Percentiles rank a stretch among this genome's conserved stretches.
phyloP scores from a whole-genome alignment of 2,797 vertebrate species.

The Lacerta agilis region DNA sequence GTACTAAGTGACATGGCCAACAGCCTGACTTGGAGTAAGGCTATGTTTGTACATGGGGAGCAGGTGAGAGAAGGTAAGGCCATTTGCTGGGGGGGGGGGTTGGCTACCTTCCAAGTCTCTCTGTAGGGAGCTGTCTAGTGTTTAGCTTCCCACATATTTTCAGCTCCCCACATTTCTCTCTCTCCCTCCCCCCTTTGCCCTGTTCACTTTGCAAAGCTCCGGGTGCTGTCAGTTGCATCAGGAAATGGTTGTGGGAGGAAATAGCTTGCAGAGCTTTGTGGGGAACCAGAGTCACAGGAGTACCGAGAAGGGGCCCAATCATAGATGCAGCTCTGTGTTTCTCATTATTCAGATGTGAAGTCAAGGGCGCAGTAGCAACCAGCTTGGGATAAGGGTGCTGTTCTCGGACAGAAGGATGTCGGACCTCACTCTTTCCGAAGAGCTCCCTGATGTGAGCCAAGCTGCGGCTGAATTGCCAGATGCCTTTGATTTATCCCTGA shows the following conservation, averaged over 20 bases:
- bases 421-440: neutral
- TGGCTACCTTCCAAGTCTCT: neutral
- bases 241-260: constrained; percentile 46
- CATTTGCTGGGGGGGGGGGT: too few relatives aligned
- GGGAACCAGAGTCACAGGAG: neutral
- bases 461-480: constrained; percentile 11
- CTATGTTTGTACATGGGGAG: neutral
- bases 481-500: constrained; percentile 46
- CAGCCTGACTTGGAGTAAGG: too few relatives aligned
- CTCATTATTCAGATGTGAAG: neutral
- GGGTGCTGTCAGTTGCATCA: neutral
- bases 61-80: neutral
- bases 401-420: neutral
- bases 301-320: neutral
- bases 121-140: too few relatives aligned
- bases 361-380: neutral
- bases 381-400: neutral
- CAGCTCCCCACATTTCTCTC: neutral
- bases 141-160: neutral
- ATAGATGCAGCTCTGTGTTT: neutral
- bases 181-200: neutral
- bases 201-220: neutral
- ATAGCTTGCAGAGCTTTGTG: constrained; percentile 16
- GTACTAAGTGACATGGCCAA: too few relatives aligned
- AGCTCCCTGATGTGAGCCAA: constrained; percentile 3